These are phyloP conservation scores for Pristionchus mayeri DNA, from an alignment of 2,888 invertebrate genomes.

Conservation along the genomic window DNA sequence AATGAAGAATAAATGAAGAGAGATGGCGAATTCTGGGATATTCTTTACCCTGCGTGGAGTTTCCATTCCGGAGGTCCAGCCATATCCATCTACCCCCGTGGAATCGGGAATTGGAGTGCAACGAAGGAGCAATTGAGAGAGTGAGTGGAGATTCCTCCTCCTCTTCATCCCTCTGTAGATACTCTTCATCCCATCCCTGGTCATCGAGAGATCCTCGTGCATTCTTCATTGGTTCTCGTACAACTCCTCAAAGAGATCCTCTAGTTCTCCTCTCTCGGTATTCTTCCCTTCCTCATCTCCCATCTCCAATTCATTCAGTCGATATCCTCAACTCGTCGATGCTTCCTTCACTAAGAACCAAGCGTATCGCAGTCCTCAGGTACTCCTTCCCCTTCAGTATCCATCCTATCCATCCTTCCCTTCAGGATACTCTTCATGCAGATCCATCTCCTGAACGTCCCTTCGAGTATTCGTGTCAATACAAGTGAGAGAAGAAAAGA, in stretches of 20 bases:
- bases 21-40: slow-evolving; percentile 85
- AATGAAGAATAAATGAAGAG: slow-evolving; percentile 77
- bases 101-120: slow-evolving; percentile 93
- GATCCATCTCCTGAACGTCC: slow-evolving; percentile 89
- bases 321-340: slow-evolving; percentile 85
- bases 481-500: slow-evolving; percentile 81
- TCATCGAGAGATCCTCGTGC: slow-evolving; percentile 77
- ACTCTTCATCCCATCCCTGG: slow-evolving; percentile 81
- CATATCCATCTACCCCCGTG: slow-evolving; percentile 91
- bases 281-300: no score
- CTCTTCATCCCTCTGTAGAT: no score
- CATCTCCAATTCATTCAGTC: slow-evolving; percentile 67
- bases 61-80: slow-evolving; percentile 99
- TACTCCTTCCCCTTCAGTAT: background rate
- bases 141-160: slow-evolving; percentile 71
- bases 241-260: slow-evolving; percentile 90
- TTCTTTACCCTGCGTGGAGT: slow-evolving; percentile 94
- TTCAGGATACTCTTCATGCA: slow-evolving; percentile 87
- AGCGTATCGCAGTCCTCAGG: slow-evolving; percentile 92
- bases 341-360: slow-evolving; percentile 98
- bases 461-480: slow-evolving; percentile 89
- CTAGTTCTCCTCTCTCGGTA: slow-evolving; percentile 83
- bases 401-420: background rate
- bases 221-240: slow-evolving; percentile 95
- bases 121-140: slow-evolving; percentile 84